Evolutionary conservation across 2,113 vertebrate species (phyloP).

Genomic region (Dissostichus mawsoni): DNA sequence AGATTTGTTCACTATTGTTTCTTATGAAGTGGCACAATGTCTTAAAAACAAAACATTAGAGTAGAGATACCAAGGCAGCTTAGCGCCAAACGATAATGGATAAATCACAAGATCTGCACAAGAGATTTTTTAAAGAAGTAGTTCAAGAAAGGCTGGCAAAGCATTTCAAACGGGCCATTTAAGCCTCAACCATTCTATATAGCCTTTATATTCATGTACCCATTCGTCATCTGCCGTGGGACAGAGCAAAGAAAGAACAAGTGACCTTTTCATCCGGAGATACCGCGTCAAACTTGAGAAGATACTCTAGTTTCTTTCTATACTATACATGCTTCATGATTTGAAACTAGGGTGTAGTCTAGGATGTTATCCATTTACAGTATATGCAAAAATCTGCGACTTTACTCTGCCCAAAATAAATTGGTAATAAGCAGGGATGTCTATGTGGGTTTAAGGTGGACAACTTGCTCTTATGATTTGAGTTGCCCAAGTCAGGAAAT

Average conservation of each 20-base stretch:
- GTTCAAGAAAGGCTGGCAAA: constrained; percentile 40
- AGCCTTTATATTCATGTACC: constrained; percentile 21
- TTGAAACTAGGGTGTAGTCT: constrained; percentile 17
- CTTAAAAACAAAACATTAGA: constrained; percentile 48
- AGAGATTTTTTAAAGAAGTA: constrained; percentile 31
- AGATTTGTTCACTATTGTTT: constrained; percentile 31
- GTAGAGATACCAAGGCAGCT: constrained; percentile 39
- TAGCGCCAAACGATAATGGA: constrained; percentile 25
- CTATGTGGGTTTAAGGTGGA: constrained; percentile 41
- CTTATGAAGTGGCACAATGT: constrained; percentile 44
- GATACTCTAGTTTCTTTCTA: constrained; percentile 29
- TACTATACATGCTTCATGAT: background rate
- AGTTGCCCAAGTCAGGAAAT: constrained; percentile 53
- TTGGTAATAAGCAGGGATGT: constrained; percentile 46
- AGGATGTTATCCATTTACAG: constrained; percentile 11
- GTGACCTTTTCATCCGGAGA: constrained; percentile 49
- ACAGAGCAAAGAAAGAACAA: constrained; percentile 38
- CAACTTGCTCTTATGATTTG: constrained; percentile 50
- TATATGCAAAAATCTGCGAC: constrained; percentile 30
- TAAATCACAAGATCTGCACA: constrained; percentile 50
- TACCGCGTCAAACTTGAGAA: constrained; percentile 42
- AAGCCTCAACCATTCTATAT: constrained; percentile 38
- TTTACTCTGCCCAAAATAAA: constrained; percentile 36
- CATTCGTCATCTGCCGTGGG: constrained; percentile 2
- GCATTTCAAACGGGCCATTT: constrained; percentile 47